A percentile compares a stretch with the other conserved stretches of the same genome.
Evolutionary conservation across 2,113 vertebrate species (phyloP).

Genomic region (Ciconia boyciana): DNA sequence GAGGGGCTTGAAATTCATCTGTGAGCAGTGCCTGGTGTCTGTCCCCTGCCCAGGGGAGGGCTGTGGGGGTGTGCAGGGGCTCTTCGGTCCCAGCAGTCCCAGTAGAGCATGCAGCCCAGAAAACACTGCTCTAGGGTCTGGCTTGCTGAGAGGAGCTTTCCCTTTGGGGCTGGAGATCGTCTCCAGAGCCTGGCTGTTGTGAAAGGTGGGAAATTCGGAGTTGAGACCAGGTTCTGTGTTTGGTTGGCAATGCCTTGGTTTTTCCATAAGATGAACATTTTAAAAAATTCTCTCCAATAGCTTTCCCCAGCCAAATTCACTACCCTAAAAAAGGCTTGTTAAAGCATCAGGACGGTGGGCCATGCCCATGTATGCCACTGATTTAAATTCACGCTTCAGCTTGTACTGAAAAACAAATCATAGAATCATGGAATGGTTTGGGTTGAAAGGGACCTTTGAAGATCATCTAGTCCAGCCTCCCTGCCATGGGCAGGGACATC

Average conservation of each 20-base stretch:
- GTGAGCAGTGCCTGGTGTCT: background rate
- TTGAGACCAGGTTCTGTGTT: background rate
- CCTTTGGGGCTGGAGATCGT: background rate
- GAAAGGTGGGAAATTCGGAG: background rate
- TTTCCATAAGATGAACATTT: background rate
- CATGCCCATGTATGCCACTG: background rate
- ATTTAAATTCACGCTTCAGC: background rate
- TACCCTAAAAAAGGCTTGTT: background rate
- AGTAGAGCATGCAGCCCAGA: background rate
- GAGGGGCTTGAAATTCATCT: background rate
- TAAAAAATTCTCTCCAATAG: background rate
- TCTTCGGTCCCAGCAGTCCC: background rate
- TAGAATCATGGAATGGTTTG: background rate
- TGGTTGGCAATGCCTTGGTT: background rate
- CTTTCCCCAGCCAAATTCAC: background rate
- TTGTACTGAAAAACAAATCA: background rate
- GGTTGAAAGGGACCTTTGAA: background rate
- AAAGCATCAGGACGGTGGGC: background rate
- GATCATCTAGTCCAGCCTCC: background rate
- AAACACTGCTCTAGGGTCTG: background rate
- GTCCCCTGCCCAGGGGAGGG: background rate
- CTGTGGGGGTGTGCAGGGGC: background rate
- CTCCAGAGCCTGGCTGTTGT: background rate
- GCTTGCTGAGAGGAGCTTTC: background rate
- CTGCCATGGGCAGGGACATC: background rate